Evolutionary conservation across 23 tunicate genomes (phyloP).

Genomic region (Ascidia mentula): DNA sequence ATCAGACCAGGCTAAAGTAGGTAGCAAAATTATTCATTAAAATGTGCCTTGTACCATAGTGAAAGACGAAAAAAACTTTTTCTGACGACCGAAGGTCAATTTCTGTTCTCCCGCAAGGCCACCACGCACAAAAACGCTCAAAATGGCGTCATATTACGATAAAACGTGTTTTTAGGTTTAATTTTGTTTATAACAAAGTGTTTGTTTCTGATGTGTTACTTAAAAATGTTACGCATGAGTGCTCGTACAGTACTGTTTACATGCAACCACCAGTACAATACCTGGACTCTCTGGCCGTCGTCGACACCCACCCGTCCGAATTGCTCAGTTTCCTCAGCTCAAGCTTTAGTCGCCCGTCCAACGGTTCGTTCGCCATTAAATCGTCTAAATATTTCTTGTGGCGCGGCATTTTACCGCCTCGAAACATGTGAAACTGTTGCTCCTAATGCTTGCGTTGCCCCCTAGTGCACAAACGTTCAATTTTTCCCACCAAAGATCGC

Average conservation of each 20-base stretch:
- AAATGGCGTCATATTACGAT: too few species aligned
- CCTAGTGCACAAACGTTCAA: slow-evolving; percentile 7
- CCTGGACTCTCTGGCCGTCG: slow-evolving; percentile 55
- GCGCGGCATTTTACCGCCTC: slow-evolving; percentile 3
- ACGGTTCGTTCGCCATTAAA: slow-evolving; percentile 25
- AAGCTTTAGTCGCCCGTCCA: slow-evolving; percentile 38
- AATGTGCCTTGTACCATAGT: too few species aligned
- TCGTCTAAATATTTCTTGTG: slow-evolving; percentile 13
- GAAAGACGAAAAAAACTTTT: too few species aligned
- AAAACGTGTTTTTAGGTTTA: too few species aligned
- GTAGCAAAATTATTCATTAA: too few species aligned
- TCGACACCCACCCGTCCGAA: slow-evolving; percentile 69
- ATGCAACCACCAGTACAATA: neutral
- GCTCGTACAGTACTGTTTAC: neutral
- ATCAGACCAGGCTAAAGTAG: too few species aligned
- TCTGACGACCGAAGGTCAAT: too few species aligned
- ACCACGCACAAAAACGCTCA: too few species aligned
- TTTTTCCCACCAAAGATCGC: neutral
- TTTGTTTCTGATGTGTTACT: too few species aligned
- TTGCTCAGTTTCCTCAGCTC: slow-evolving; percentile 80
- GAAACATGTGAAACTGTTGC: neutral
- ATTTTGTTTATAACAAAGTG: too few species aligned
- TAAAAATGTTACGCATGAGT: neutral
- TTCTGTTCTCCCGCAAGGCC: too few species aligned
- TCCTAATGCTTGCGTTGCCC: neutral